These are phyloP conservation scores for Limnephilus auricula DNA, from an alignment of 2,888 invertebrate genomes.

Conservation along the genomic window DNA sequence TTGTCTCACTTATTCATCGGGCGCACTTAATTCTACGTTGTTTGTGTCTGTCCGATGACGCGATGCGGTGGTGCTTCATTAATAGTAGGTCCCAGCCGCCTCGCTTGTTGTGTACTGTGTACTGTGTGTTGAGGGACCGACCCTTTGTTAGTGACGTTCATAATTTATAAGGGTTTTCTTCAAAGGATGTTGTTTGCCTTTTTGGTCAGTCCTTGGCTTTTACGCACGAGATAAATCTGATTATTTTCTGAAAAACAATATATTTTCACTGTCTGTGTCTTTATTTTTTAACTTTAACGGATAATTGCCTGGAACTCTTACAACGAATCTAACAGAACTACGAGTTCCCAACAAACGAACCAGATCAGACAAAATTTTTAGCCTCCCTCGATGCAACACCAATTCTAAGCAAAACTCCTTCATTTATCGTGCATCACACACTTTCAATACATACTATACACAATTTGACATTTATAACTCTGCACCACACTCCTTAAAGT, in stretches of 20 bases:
- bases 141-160: not conserved
- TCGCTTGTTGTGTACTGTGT: not conserved
- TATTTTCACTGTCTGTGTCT: no score
- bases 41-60: not conserved
- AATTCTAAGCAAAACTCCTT: no score
- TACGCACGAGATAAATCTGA: not conserved
- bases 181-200: not conserved
- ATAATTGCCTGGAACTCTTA: no score
- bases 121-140: not conserved
- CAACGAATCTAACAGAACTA: no score
- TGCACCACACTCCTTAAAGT: no score
- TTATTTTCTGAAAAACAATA: not conserved
- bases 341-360: no score
- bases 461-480: no score
- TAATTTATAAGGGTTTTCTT: slow-evolving; percentile 2
- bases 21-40: not conserved
- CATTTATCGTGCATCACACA: no score
- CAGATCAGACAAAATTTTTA: no score
- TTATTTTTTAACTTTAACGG: no score
- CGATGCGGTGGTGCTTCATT: not conserved
- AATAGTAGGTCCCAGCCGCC: not conserved
- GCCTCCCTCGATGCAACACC: no score
- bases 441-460: no score
- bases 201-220: not conserved
- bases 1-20: not conserved